Percentiles rank a stretch among this genome's conserved stretches.
Evolutionary conservation across 2,113 vertebrate genomes (phyloP).

Genomic region (Cebus imitator): DNA sequence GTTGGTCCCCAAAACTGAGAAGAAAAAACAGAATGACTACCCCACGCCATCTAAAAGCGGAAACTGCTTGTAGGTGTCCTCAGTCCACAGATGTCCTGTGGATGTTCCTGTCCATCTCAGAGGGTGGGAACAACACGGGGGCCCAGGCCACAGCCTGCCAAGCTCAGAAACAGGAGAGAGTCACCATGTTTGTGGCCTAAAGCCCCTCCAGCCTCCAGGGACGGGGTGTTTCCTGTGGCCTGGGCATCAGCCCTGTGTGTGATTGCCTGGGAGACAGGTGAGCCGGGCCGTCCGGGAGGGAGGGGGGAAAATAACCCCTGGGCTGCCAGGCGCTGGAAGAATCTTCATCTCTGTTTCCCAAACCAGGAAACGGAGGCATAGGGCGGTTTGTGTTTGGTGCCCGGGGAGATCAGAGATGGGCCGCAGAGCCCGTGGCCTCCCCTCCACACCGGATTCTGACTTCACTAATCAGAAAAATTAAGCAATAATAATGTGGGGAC

Average conservation of each 20-base stretch:
- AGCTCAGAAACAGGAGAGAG: background rate
- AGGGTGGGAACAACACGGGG: too few relatives aligned
- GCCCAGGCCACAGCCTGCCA: accelerated
- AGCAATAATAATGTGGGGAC: background rate
- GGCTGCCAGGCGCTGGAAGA: background rate
- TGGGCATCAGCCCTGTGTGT: background rate
- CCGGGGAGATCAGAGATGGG: background rate
- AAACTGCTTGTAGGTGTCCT: too few relatives aligned
- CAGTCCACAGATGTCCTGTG: too few relatives aligned
- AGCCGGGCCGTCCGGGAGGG: accelerated
- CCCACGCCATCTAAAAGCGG: too few relatives aligned
- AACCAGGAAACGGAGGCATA: too few relatives aligned
- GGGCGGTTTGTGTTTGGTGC: too few relatives aligned
- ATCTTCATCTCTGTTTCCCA: background rate
- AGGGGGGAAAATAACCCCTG: accelerated
- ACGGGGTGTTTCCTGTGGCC: too few relatives aligned
- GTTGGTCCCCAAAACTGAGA: background rate
- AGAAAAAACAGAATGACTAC: background rate
- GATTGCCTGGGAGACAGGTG: background rate
- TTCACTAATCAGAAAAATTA: background rate
- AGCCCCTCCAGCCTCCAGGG: background rate
- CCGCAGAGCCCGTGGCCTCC: accelerated
- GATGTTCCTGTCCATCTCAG: background rate
- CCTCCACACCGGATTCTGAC: accelerated
- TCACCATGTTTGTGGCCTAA: background rate